These are phyloP conservation scores for Leucopsar rothschildi DNA, from an alignment of 2,113 vertebrate species.

Conservation along the genomic window DNA sequence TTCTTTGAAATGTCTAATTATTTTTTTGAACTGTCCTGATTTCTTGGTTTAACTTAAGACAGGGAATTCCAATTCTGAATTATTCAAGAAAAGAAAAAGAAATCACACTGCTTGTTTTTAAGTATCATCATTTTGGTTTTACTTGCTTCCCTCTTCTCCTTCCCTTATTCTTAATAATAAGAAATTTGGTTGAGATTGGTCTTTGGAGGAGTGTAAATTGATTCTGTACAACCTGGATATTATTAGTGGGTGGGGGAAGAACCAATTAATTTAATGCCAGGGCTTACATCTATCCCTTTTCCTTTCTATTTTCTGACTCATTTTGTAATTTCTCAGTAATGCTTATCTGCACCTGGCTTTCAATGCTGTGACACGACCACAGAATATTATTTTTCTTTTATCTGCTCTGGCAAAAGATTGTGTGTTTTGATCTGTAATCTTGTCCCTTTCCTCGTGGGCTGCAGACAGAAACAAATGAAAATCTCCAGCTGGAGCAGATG, in stretches of 20 bases:
- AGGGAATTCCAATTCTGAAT: background rate
- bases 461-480: background rate
- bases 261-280: background rate
- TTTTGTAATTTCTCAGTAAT: background rate
- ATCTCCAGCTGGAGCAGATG: background rate
- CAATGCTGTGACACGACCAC: background rate
- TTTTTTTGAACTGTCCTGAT: background rate
- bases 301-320: background rate
- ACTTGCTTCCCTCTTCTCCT: background rate
- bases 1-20: background rate
- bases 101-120: background rate
- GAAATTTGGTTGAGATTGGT: constrained; percentile 4
- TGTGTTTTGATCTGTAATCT: background rate
- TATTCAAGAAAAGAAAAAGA: background rate
- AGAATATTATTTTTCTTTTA: constrained; percentile 13
- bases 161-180: background rate
- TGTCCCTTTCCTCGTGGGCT: background rate
- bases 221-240: background rate
- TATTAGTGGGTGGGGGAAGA: background rate
- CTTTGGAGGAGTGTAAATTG: background rate
- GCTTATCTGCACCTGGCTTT: background rate
- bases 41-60: background rate
- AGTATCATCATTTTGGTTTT: background rate
- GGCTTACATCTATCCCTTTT: background rate
- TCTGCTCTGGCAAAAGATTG: background rate